Evolutionary conservation across 2,113 vertebrate species (phyloP), one percentile per base, ranked within the genome.

Genomic region (Vireo altiloquus): DNA sequence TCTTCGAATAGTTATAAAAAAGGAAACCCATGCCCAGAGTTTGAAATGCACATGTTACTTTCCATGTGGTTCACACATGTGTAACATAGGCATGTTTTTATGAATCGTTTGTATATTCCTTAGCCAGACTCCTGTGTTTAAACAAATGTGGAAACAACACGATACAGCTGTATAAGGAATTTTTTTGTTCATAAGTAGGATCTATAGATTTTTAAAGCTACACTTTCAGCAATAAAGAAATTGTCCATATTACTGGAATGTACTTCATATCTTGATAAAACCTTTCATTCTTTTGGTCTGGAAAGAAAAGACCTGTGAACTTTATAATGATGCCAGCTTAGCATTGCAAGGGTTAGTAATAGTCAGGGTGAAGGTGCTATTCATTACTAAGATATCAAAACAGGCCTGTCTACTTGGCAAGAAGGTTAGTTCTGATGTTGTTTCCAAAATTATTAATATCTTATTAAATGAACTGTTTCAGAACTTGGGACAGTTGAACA

Each of bases 31-130:
- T 87, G 80, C 57, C 52, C 66, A 2, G 54, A 78, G 90, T 80
- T 87, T 89, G 90, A 95, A 97, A 92, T 88, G 71, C 86, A 94
- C 87, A 69, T 81, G 72, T 57, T 92, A 78, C n/a, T 72, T 27
- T 95, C 95, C 96, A 97, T 97, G 96, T 97, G 97, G 96, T 87
- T 93, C 93, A 96, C 97, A 97, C 78, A 97, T 97, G 97, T 97
- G 91, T 93, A 97, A 95, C 84, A 89, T 92, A 87, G 94, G 79
- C 90, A 96, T 97, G 91, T 96, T 97, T 97, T 97, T 96, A 97
- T 95, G 93, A 97, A 97, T 94, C 7, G 15, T 97, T 97, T 97
- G 96, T 97, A 93, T 97, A 97, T 95, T 96, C 54, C 87, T 68
- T 87, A 95, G 90, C 93, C 94, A 97, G 97, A 90, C 92, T 96